Conservation (phyloP, 2,888 invertebrate genomes). For the Alloscopus bannaensis region DNA sequence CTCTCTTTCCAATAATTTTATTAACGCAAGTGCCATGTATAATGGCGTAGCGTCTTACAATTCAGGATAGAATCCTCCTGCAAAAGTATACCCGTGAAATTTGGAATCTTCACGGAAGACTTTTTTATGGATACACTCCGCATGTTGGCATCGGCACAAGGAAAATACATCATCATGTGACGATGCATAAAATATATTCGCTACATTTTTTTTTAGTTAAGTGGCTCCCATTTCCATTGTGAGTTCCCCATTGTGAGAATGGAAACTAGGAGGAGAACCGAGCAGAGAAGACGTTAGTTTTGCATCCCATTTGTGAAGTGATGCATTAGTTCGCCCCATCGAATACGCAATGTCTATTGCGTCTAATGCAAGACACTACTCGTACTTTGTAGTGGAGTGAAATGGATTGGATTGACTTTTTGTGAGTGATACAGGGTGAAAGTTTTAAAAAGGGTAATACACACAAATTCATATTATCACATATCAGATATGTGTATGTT, state of each 20-base stretch:
- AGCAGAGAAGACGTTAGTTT: too few relatives aligned
- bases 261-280: too few relatives aligned
- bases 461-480: constrained; percentile 37
- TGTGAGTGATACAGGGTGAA: constrained; percentile 42
- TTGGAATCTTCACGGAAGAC: too few relatives aligned
- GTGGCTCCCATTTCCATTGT: constrained; percentile 42
- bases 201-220: constrained; percentile 19
- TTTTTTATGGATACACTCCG: not conserved
- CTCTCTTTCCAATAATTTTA: too few relatives aligned
- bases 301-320: too few relatives aligned
- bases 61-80: too few relatives aligned
- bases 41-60: too few relatives aligned
- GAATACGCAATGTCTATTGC: constrained; percentile 20
- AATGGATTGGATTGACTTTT: constrained; percentile 59
- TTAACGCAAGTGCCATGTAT: too few relatives aligned
- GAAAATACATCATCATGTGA: not conserved
- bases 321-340: constrained; percentile 12
- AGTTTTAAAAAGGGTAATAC: constrained; percentile 49
- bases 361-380: not conserved
- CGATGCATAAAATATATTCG: not conserved
- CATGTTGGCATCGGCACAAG: not conserved
- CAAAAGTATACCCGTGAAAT: too few relatives aligned
- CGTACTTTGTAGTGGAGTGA: constrained; percentile 27
- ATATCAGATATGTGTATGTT: constrained; percentile 44
- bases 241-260: too few relatives aligned